Conservation (phyloP, 2,797 vertebrate species). For the Catharus ustulatus region DNA sequence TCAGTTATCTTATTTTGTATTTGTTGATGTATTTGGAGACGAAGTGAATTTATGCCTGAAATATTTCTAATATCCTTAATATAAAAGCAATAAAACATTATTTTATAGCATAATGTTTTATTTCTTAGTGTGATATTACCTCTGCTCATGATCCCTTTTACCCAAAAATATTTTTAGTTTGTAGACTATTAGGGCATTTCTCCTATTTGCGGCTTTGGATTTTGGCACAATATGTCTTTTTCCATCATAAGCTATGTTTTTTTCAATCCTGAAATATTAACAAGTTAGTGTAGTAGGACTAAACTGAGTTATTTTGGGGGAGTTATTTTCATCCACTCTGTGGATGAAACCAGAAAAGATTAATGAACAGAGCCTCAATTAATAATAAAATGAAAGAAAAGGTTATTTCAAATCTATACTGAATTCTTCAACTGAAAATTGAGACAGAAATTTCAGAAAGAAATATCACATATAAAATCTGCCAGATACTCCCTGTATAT, state of each 20-base stretch:
- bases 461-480: background rate
- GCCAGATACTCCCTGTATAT: background rate
- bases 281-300: background rate
- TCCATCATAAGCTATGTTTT: background rate
- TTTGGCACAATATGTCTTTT: background rate
- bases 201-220: background rate
- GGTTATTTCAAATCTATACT: background rate
- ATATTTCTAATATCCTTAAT: background rate
- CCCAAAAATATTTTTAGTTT: background rate
- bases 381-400: background rate
- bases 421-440: slow-evolving; percentile 3
- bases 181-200: background rate
- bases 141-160: background rate
- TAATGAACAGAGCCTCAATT: background rate
- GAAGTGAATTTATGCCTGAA: background rate
- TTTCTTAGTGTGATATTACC: background rate
- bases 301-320: background rate
- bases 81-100: background rate
- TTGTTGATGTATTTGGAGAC: background rate
- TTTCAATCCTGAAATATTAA: background rate
- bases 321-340: background rate
- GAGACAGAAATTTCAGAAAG: background rate
- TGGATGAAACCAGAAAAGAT: background rate
- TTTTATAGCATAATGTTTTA: background rate
- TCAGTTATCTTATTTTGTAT: background rate